Percentiles rank a stretch among this genome's conserved stretches.
These are phyloP conservation scores for Paedocypris sp. DNA, from an alignment of 2,113 vertebrate genomes.

Conservation along the genomic window DNA sequence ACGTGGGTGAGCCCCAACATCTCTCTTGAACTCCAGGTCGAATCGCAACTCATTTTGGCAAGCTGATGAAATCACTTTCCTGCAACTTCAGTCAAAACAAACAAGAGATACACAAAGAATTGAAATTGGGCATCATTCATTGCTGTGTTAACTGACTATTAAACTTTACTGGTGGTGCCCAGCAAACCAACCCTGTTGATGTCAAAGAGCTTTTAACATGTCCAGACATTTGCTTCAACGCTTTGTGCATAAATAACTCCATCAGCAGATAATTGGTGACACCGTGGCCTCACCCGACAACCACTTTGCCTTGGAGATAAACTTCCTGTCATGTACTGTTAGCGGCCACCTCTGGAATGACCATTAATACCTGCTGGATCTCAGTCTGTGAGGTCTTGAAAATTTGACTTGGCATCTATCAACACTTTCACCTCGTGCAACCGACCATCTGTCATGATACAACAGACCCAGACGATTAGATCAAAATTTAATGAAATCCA, in stretches of 20 bases:
- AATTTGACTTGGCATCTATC: slow-evolving; percentile 19
- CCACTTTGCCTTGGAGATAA: slow-evolving; percentile 15
- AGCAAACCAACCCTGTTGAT: background rate
- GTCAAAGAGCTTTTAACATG: background rate
- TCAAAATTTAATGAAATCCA: background rate
- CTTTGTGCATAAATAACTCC: slow-evolving; percentile 5
- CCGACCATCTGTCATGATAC: slow-evolving; percentile 13
- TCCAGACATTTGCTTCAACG: background rate
- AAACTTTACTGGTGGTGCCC: background rate
- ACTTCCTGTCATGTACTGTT: slow-evolving; percentile 16
- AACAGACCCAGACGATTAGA: slow-evolving; percentile 13
- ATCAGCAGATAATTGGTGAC: slow-evolving; percentile 1
- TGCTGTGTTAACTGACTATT: too few relatives aligned
- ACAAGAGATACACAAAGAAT: too few relatives aligned
- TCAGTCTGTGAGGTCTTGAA: slow-evolving; percentile 5
- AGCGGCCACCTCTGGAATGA: background rate
- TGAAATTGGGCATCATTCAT: too few relatives aligned
- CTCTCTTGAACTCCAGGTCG: too few relatives aligned
- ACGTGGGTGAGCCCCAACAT: too few relatives aligned
- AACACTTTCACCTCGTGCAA: slow-evolving; percentile 2
- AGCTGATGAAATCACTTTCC: too few relatives aligned
- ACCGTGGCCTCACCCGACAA: background rate
- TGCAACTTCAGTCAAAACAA: too few relatives aligned
- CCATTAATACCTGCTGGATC: slow-evolving; percentile 16
- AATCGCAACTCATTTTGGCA: too few relatives aligned